Evolutionary conservation across 30 jellyfish, hydroid and myxozoan genomes (phyloP), one percentile per base, ranked within the genome.

Genomic region (Euphysa ruthae): DNA sequence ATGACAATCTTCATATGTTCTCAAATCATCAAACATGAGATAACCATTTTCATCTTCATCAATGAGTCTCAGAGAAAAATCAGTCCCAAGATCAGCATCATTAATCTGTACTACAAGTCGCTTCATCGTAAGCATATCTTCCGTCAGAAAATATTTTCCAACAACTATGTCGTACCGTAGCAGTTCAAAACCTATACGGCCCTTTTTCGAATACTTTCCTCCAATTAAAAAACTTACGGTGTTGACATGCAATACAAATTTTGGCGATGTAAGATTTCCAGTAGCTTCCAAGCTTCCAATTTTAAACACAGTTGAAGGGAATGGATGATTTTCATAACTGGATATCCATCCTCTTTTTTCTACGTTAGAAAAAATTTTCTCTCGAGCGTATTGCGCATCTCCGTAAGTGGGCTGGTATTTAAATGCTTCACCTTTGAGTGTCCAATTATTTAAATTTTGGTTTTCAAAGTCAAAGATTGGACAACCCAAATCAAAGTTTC

Each of bases 291-390:
- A 32, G 7, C 15, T 57, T 27, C 66, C 44, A 30, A 32, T 29
- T 27, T 21, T 38, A 23, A 5, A 14, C 22, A 16, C 60, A 28
- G 80, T 42, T n/a, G 71, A 22, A 24, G 21, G 19, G 1, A 2
- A 19, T 20, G 81, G 74, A 71, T 51, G 70, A 58, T 71, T 55
- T 71, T 71, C 83, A 49, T 57, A 14, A 13, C 75, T 71, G 16
- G 83, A 55, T 30, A 71, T 57, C 80, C 63, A 52, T 81, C 83
- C 55, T 38, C 19, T 71, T 56, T 81, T 81, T 24, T 3, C 23
- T 25, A 69, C 29, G 6, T 56, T 31, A 4, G 78, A 23, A n/a
- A n/a, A n/a, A n/a, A n/a, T n/a, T n/a, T n/a, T n/a, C n/a, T n/a
- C n/a, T n/a, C n/a, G n/a, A n/a, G n/a, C n/a, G n/a, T n/a, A n/a